Conservation (phyloP, 2,888 invertebrate genomes). For the Cryptosula pallasiana region DNA sequence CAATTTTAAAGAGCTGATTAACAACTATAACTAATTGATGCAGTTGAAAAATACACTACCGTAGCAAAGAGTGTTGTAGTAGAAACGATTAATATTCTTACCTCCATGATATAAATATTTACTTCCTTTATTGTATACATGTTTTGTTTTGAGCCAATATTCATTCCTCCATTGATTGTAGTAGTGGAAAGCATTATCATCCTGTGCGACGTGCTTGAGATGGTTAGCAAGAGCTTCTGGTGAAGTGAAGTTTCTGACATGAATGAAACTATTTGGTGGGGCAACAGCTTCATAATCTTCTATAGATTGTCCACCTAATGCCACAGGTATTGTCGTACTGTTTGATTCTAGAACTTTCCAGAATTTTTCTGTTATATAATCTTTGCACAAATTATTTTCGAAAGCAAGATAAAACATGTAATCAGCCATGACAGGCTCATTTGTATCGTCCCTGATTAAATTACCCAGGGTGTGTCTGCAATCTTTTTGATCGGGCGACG, state of each 20-base stretch:
- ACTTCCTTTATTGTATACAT: not conserved
- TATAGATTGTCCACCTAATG: not conserved
- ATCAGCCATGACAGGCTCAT: not conserved
- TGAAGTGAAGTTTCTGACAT: not conserved
- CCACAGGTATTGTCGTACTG: not conserved
- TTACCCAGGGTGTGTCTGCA: not conserved
- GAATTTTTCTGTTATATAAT: not conserved
- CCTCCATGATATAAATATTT: not conserved
- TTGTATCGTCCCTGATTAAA: not conserved
- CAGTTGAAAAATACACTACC: too few relatives aligned
- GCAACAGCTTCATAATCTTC: not conserved
- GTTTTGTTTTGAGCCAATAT: not conserved
- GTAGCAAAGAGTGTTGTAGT: too few relatives aligned
- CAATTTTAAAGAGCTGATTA: too few relatives aligned
- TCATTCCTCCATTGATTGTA: not conserved
- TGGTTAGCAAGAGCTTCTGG: not conserved
- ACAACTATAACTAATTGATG: too few relatives aligned
- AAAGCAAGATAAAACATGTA: not conserved
- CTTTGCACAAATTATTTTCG: not conserved
- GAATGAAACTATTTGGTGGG: not conserved
- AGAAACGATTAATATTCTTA: too few relatives aligned
- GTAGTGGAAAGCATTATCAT: not conserved
- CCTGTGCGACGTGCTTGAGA: not conserved
- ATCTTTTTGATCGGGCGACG: not conserved
- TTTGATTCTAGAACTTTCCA: not conserved